phyloP scores from a whole-genome alignment of 2,888 invertebrate genomes.

The Andrena marginata region DNA sequence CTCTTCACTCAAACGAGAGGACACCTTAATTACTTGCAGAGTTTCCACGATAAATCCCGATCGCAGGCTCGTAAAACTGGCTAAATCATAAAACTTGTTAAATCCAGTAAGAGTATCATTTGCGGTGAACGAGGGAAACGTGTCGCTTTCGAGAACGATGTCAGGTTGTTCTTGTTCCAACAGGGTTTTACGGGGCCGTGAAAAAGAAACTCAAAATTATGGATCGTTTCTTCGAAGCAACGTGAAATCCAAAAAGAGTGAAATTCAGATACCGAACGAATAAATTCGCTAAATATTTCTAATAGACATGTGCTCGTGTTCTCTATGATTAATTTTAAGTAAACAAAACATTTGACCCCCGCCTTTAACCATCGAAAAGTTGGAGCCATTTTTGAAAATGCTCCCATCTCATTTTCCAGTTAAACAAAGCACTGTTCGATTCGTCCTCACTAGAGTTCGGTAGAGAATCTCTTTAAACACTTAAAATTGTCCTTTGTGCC shows the following conservation, averaged over 20 bases:
- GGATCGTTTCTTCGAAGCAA: not conserved
- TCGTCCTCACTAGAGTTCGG: too few relatives aligned
- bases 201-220: slow-evolving; percentile 12
- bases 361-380: too few relatives aligned
- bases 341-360: too few relatives aligned
- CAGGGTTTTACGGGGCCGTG: slow-evolving; percentile 31
- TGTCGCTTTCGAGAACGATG: not conserved
- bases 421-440: too few relatives aligned
- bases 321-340: too few relatives aligned
- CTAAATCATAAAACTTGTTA: slow-evolving; percentile 41
- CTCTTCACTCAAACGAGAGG: not conserved
- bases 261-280: not conserved
- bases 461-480: too few relatives aligned
- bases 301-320: too few relatives aligned
- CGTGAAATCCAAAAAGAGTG: not conserved
- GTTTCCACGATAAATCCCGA: slow-evolving; percentile 1
- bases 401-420: too few relatives aligned
- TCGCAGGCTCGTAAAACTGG: slow-evolving; percentile 39
- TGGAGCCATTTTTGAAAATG: too few relatives aligned
- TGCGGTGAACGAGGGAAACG: slow-evolving; percentile 6
- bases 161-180: not conserved
- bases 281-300: not conserved
- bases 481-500: too few relatives aligned
- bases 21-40: slow-evolving; percentile 39
- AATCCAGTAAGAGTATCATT: slow-evolving; percentile 36